Evolutionary conservation across 2,797 vertebrate species (phyloP), one percentile per base, ranked within the genome.

Genomic region (Danio aesculapii): DNA sequence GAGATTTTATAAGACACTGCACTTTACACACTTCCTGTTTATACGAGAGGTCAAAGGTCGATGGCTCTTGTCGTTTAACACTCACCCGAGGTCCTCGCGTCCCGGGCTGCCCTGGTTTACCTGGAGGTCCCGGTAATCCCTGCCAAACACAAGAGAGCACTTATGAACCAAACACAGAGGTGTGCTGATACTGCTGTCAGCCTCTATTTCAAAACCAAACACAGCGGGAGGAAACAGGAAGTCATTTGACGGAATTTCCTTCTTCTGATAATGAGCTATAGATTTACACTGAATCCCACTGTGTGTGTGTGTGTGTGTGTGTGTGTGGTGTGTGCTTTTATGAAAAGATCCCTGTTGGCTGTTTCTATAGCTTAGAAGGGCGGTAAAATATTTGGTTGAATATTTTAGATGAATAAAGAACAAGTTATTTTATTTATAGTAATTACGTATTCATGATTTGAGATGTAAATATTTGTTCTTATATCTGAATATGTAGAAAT

Each of bases 31-130:
- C 53, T 64, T 73, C 81, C 69, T 83, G 61, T 83, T 73, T 59
- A 72, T 66, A 75, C 75, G 61, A 64, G 2, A 63, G 58, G 47
- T 59, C 30, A 70, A 6, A 77, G 61, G 77, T 71, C 21, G 8
- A 77, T 19, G 47, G 73, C 63, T 81, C 43, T 84, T 76, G 73
- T 21, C 78, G n/a, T 41, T 8, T 69, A 68, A 53, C 59, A 95
- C 96, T 95, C 92, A 99, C 98, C 93, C 95, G 92, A 80, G 96
- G 95, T 55, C 98, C 97, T 91, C 94, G 95, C 88, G 96, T 94
- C 84, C 98, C 98, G 52, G 95, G 91, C 84, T 93, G 88, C 87
- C 98, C 98, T 88, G 95, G 91, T 88, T 97, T 95, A 78, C 98
- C 98, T 1, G 96, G 95, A 84, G 96, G 93, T 88, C 98, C 98